A percentile compares a stretch with the other conserved stretches of the same genome.
These are phyloP conservation scores for Temnothorax ravouxi DNA, from an alignment of 2,888 invertebrate species.

Conservation along the genomic window DNA sequence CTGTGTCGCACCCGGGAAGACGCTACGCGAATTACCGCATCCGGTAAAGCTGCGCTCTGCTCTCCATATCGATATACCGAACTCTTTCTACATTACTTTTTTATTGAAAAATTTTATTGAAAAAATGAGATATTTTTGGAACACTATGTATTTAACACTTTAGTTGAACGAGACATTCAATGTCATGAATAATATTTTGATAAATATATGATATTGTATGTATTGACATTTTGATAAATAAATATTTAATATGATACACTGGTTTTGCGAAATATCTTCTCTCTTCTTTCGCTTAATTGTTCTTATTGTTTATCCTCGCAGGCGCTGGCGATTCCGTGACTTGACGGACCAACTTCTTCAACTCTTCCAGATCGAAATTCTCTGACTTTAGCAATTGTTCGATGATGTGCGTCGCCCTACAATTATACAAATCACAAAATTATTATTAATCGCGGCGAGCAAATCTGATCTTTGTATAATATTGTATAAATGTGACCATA, in stretches of 20 bases:
- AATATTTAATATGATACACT: background rate
- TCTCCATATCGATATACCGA: too few species aligned
- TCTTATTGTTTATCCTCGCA: background rate
- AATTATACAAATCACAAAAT: slow-evolving; percentile 2
- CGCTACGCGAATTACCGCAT: background rate
- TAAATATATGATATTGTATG: background rate
- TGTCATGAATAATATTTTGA: background rate
- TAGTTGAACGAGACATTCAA: background rate
- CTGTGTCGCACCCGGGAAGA: background rate
- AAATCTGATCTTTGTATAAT: background rate
- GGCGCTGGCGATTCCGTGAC: slow-evolving; percentile 34
- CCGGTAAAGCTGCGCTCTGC: background rate
- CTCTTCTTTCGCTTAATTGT: background rate
- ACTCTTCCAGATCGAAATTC: slow-evolving; percentile 65
- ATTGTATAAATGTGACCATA: background rate
- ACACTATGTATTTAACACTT: background rate
- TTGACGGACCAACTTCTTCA: slow-evolving; percentile 68
- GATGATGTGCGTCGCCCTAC: slow-evolving; percentile 63
- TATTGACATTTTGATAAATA: background rate
- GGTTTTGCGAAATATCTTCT: background rate
- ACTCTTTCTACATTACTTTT: background rate
- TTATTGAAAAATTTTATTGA: too few species aligned
- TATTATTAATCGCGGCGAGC: background rate
- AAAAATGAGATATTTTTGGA: background rate
- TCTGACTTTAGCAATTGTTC: slow-evolving; percentile 47